These are phyloP conservation scores for Andrena fulva DNA, from an alignment of 2,888 invertebrate species.

Conservation along the genomic window DNA sequence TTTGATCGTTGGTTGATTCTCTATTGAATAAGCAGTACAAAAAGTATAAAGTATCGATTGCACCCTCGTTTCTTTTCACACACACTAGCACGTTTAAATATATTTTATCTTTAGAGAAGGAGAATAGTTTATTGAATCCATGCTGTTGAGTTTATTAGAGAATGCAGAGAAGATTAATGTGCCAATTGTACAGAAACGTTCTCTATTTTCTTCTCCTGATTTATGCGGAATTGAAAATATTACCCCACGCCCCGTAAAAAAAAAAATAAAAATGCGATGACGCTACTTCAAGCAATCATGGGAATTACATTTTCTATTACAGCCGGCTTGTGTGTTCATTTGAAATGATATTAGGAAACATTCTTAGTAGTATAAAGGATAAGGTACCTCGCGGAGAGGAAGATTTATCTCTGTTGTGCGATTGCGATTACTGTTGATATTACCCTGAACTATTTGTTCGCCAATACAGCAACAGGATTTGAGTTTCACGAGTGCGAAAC, in stretches of 20 bases:
- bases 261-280: not conserved
- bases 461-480: not conserved
- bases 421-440: not conserved
- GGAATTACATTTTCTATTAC: conserved; percentile 9
- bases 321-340: conserved; percentile 3
- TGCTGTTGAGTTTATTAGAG: not conserved
- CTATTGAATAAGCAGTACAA: not conserved
- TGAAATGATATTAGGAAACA: not conserved
- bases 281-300: not conserved
- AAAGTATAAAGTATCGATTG: not conserved
- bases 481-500: not conserved
- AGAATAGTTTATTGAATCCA: not conserved
- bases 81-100: not conserved
- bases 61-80: not conserved
- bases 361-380: conserved; percentile 3
- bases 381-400: not conserved
- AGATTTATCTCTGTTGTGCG: conserved; percentile 2
- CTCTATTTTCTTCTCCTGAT: not conserved
- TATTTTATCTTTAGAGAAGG: not conserved
- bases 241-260: not conserved
- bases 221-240: not conserved
- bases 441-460: not conserved
- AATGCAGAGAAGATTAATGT: not conserved
- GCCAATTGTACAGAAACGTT: conserved; percentile 28
- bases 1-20: conserved; percentile 9